These are phyloP conservation scores for Parnassius apollo DNA, from an alignment of 2,888 invertebrate species.

Conservation along the genomic window DNA sequence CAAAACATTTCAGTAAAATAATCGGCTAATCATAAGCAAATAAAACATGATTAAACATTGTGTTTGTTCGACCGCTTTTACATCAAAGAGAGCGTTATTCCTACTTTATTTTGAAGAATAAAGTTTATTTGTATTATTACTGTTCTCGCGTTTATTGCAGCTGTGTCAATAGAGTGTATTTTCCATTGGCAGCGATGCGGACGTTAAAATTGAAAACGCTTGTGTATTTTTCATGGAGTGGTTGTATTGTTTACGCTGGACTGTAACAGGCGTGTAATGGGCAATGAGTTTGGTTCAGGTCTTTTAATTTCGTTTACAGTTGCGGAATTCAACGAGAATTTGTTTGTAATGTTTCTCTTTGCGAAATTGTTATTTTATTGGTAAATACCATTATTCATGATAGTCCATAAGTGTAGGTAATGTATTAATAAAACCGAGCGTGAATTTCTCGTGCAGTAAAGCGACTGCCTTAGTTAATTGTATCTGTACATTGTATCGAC, in stretches of 20 bases:
- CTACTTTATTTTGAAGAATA: constrained; percentile 23
- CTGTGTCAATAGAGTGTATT: constrained; percentile 28
- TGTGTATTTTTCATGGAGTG: constrained; percentile 22
- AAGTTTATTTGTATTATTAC: constrained; percentile 22
- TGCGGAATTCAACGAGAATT: constrained; percentile 7
- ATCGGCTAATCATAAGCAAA: constrained; percentile 18
- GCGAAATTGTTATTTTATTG: background rate
- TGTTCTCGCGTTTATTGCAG: constrained; percentile 27
- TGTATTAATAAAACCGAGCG: too few relatives aligned
- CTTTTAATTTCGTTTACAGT: constrained; percentile 10
- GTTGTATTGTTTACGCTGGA: constrained; percentile 16
- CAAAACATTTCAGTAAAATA: constrained; percentile 6
- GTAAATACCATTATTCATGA: background rate
- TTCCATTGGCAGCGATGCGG: constrained; percentile 5
- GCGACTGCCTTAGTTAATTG: too few relatives aligned
- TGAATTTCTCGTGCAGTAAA: too few relatives aligned
- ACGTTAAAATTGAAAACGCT: constrained; percentile 20
- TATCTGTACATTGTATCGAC: too few relatives aligned
- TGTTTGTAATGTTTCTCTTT: background rate
- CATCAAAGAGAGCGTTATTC: constrained; percentile 19
- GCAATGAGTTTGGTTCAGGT: constrained; percentile 11
- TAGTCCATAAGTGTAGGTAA: background rate
- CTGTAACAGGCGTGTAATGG: constrained; percentile 16
- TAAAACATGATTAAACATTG: constrained; percentile 9
- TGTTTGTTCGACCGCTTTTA: constrained; percentile 11